These are phyloP conservation scores for Drosophila neutralis DNA, from an alignment of 2,888 invertebrate genomes.

Conservation along the genomic window DNA sequence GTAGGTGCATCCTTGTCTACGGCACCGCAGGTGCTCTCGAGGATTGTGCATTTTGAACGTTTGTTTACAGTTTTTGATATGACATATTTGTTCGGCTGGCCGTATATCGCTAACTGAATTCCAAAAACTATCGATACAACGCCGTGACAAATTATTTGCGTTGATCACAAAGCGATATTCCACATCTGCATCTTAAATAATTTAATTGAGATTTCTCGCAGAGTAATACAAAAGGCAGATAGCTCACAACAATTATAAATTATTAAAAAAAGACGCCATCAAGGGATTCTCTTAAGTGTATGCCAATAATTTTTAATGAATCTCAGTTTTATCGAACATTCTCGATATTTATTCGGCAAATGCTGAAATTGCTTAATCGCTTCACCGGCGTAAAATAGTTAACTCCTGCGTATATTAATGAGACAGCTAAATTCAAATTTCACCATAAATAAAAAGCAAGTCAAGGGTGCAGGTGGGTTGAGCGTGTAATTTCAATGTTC, in stretches of 20 bases:
- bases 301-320: constrained; percentile 11
- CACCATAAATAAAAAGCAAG: background rate
- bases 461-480: constrained; percentile 7
- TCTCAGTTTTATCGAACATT: constrained; percentile 8
- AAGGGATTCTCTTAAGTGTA: background rate
- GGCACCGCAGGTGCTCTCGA: constrained; percentile 48
- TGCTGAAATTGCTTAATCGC: background rate
- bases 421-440: constrained; percentile 14
- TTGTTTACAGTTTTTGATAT: constrained; percentile 12
- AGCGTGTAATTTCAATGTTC: constrained; percentile 3
- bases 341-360: constrained; percentile 16
- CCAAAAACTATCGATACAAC: constrained; percentile 24
- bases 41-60: constrained; percentile 34
- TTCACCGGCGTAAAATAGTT: background rate
- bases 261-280: background rate
- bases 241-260: background rate
- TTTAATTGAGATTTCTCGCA: background rate
- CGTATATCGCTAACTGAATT: constrained; percentile 2
- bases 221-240: background rate
- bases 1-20: constrained; percentile 43
- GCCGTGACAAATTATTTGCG: constrained; percentile 2
- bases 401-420: background rate
- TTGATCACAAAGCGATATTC: background rate
- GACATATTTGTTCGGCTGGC: constrained; percentile 7
- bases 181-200: background rate